Evolutionary conservation across 37 sponge, comb jelly and placozoan species (phyloP), one percentile per base, ranked within the genome.

Genomic region (Spongilla lacustris): DNA sequence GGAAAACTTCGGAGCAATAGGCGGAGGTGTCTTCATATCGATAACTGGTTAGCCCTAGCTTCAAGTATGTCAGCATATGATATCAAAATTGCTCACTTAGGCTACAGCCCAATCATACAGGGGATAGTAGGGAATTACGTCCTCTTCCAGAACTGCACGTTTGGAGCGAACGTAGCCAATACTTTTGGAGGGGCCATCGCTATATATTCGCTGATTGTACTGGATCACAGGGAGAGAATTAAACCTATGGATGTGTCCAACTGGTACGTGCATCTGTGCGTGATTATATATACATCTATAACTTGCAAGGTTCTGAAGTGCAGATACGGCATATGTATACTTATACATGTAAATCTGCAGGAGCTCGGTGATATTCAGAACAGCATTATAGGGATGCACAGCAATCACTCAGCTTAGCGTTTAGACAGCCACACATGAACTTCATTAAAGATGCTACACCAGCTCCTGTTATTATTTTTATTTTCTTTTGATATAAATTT

Each of bases 161-260:
- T 88, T 36, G 9, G 21, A 4, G 21, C n/a, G 14, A 88, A 88
- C 32, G 4, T 22, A 9, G 88, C 88, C 0, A 26, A 0, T 0
- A 77, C 82, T 27, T 70, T 67, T 28, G 88, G 88, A 24, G 88
- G 75, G 24, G 88, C 83, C 23, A 41, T 88, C 33, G 88, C 83
- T 17, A 72, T 76, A 21, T 77, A 76, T 26, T 70, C 50, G 26
- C 67, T 11, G 48, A 10, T 49, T 0, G 46, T 67, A 2, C 8
- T 36, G 12, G n/a, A 29, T 27, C 21, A 17, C 46, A 30, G 28
- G 21, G 37, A 74, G 87, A 28, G 37, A 17, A 69, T 32, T 19
- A 46, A 12, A 48, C 83, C 88, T 73, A 33, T 88, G 58, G 58
- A 76, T 14, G 17, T 88, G 1, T 36, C 38, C 0, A 77, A 88